phyloP scores from a whole-genome alignment of 2,113 vertebrate genomes.

The Leucosticte australis region DNA sequence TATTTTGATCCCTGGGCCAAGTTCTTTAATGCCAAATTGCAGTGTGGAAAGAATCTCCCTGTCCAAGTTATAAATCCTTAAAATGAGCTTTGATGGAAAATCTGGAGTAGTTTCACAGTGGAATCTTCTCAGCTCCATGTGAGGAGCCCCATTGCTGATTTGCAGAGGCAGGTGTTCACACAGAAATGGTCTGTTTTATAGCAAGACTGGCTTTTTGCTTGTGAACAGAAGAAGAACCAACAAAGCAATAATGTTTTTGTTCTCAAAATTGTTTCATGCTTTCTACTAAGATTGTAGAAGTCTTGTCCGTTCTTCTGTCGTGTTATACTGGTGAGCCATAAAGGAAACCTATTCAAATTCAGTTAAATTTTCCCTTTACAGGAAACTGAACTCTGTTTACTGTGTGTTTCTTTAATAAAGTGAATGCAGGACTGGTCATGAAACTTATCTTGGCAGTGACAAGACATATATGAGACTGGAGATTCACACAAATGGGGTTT shows the following conservation, averaged over 20 bases:
- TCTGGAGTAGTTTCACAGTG: constrained; percentile 22
- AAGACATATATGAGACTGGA: background rate
- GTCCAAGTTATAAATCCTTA: constrained; percentile 51
- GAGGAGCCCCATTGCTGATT: background rate
- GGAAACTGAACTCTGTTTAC: background rate
- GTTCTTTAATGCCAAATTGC: constrained; percentile 43
- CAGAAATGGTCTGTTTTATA: background rate
- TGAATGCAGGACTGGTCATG: background rate
- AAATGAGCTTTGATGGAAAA: constrained; percentile 58
- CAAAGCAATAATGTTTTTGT: background rate
- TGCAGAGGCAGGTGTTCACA: background rate
- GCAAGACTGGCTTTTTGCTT: background rate
- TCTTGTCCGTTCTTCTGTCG: background rate
- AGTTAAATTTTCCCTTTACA: background rate
- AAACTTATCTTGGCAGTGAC: background rate
- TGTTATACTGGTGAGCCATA: background rate
- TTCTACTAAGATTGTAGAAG: background rate
- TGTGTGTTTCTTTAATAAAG: background rate
- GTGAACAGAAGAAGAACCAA: background rate
- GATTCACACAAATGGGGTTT: background rate
- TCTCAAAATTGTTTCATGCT: background rate
- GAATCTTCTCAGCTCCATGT: background rate
- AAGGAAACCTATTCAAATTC: background rate
- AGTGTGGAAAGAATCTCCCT: constrained; percentile 42
- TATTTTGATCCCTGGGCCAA: constrained; percentile 56